Evolutionary conservation across 2,113 vertebrate species (phyloP), one percentile per base, ranked within the genome.

Genomic region (Syngnathus scovelli): DNA sequence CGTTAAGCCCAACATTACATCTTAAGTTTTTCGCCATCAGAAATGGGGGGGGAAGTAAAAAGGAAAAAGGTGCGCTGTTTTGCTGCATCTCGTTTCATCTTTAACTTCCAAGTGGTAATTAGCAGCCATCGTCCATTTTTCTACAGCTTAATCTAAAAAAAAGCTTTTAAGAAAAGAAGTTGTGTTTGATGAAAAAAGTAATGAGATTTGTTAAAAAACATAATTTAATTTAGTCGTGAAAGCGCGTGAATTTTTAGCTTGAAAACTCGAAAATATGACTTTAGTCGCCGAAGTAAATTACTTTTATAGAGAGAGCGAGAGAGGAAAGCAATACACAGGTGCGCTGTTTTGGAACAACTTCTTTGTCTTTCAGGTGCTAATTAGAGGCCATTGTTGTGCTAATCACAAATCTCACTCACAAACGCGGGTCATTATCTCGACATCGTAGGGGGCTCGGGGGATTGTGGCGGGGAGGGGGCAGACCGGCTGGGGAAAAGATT

Each of bases 91-190:
- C 39, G 6, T 1, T 6, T 39, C 41, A 9, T 68, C 68, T 81
- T 83, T 80, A 83, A 87, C 83, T 89, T 84, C 83, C 83, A 83
- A 86, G 76, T 85, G 82, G 73, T 91, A 90, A 90, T 90, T 90
- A 90, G 81, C 84, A 78, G 83, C 74, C 82, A 87, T 86, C 87
- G 85, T 88, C 8, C 10, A 7, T 39, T 39, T 39, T 39, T 39
- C 9, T 8, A 43, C 8, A 11, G 8, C 41, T 8, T 43, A 43
- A 43, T 11, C 41, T 43, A 7, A 41, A 41, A 41, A 41, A 41
- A 41, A 41, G 9, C 6, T 33, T 33, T 33, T 33, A 33, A 3
- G 27, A 33, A 33, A 33, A 33, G 2, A 33, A 33, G 27, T 33
- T 33, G 27, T 33, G 27, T 33, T 33, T 33, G 27, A 33, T 33